Percentiles rank a stretch among this genome's conserved stretches.
Evolutionary conservation across 2,888 invertebrate species (phyloP).

Genomic region (Oxycera nigricornis): DNA sequence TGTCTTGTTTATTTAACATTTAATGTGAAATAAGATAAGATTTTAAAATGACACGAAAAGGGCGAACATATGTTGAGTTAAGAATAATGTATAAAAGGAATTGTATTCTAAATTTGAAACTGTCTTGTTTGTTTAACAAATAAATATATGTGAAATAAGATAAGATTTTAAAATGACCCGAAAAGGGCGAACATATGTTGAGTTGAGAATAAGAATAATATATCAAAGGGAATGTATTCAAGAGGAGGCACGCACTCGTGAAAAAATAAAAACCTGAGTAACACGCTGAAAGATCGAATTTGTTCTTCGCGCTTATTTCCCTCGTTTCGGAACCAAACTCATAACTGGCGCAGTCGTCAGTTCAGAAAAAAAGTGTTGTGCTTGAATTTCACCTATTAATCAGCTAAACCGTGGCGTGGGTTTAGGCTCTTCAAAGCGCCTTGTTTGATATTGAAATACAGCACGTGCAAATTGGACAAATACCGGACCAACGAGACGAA

Average conservation of each 20-base stretch:
- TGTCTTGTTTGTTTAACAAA: not conserved
- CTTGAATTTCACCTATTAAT: not conserved
- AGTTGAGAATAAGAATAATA: not conserved
- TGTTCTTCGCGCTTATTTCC: not conserved
- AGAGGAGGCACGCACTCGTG: not conserved
- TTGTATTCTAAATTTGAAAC: not conserved
- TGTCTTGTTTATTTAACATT: not conserved
- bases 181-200: no score
- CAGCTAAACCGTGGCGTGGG: not conserved
- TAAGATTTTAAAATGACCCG: not conserved
- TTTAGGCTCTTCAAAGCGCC: not conserved
- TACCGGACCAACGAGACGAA: not conserved
- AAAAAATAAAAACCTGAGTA: not conserved
- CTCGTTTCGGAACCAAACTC: not conserved
- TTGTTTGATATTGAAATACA: not conserved
- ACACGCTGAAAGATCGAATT: not conserved
- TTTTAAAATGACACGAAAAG: not conserved
- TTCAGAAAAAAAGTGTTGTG: not conserved
- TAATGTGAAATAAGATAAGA: not conserved
- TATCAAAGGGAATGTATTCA: not conserved
- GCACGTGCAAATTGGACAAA: not conserved
- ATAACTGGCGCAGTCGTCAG: not conserved
- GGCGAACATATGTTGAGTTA: no score
- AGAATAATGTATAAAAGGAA: no score
- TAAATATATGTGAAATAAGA: not conserved